Evolutionary conservation across 2,888 invertebrate species (phyloP), one percentile per base, ranked within the genome.

Genomic region (Graphium colonna): DNA sequence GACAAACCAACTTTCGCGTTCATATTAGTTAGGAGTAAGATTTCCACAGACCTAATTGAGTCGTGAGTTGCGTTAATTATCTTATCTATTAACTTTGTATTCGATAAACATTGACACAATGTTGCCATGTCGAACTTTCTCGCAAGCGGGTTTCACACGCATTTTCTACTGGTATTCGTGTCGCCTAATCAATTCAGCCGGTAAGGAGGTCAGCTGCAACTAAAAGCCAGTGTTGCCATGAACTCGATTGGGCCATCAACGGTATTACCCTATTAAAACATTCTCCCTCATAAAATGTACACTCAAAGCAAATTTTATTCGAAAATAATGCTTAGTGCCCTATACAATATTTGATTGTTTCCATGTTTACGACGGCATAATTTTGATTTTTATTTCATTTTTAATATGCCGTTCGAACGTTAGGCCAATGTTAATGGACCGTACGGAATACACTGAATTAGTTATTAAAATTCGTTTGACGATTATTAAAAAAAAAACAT

Each of bases 351-450:
- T 49, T 50, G 33, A 58, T 56, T 15, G 44, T 13, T 50, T 53
- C 33, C 28, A 55, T 55, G 49, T 54, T 45, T 39, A 49, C 12
- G 31, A 18, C 21, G 16, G 18, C 42, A 28, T 49, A 17, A 60
- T 55, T 59, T 56, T 56, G 56, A 58, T 58, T 64, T 59, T 17
- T 21, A 56, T 60, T 55, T 53, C 36, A 48, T 58, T 55, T 60
- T 57, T 64, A 62, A 64, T 60, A 56, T 49, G 51, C 52, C 48
- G 58, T 60, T 65, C 31, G 28, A 26, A 21, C 41, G n/a, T 48
- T 53, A 48, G 28, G 9, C 28, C 31, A 31, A 18, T 10, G 28
- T 31, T 39, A 49, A 49, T 49, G 13, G 48, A 39, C 33, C 53
- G 39, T 18, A 43, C 43, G 39, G 10, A 44, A 49, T 49, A 49